Base-by-base conservation (phyloP, 2,888 invertebrate species). In the Tanypteryx hageni region DNA sequence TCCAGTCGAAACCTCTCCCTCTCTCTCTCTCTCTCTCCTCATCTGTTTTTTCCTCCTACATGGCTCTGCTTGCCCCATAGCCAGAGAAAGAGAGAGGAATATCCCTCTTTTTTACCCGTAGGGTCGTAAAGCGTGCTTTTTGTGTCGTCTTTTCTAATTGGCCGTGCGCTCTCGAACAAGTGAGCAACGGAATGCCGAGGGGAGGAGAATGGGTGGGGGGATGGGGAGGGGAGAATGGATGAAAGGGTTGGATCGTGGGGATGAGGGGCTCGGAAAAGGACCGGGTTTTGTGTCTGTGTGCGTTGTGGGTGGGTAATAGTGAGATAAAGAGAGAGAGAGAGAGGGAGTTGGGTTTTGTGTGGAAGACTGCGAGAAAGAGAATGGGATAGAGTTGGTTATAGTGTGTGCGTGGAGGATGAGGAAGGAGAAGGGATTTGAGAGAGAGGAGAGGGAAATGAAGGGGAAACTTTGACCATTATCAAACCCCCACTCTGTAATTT, bases 401-500 rank as follows among this genome's bases (percentile, higher is more conserved):
- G 56, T n/a, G 83, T 44, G 83, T 11, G n/a, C 4, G 82, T 44
- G 57, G 83, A 3, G 14, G 82, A 13, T 76, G 11, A 82, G 31
- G 31, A 82, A 13, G 31, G 82, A 82, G 82, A 13, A 82, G 31
- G 82, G 31, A 82, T 11, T n/a, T 16, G 83, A n/a, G 18, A 83
- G 57, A 83, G 56, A 57, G 57, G 56, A 10, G n/a, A n/a, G n/a
- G n/a, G n/a, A n/a, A n/a, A n/a, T n/a, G 57, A 83, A n/a, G 57
- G 56, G 44, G 16, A 83, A 83, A 83, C 83, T 83, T 56, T 22
- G 83, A 44, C 83, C 83, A 83, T 83, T 83, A 83, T 83, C 44
- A 83, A 83, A n/a, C 56, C 83, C 83, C 83, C 83, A 44, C 83
- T 83, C 83, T 83, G 83, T 83, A 83, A 83, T 83, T 83, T 83